These are phyloP conservation scores for Coelinius sp. DNA, from an alignment of 2,888 invertebrate species.

Conservation along the genomic window DNA sequence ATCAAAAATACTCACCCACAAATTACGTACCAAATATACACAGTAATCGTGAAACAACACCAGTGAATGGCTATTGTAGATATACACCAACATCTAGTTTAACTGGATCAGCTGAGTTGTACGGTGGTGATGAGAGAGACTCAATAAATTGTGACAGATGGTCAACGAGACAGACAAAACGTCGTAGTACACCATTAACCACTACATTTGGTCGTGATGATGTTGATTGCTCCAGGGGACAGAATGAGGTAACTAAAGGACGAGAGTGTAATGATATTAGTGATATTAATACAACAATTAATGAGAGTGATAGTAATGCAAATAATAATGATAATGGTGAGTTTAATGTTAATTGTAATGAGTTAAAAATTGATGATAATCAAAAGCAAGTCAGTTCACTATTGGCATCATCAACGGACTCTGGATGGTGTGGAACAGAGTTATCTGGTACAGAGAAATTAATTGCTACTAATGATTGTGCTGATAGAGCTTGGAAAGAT, in stretches of 20 bases:
- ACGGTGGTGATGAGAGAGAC: constrained; percentile 56
- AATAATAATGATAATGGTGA: constrained; percentile 49
- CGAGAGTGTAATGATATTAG: constrained; percentile 68
- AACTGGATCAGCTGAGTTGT: constrained; percentile 50
- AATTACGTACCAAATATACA: constrained; percentile 79
- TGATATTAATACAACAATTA: constrained; percentile 70
- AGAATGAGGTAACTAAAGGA: constrained; percentile 60
- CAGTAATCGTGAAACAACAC: constrained; percentile 43
- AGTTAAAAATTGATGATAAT: constrained; percentile 53
- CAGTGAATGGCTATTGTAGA: constrained; percentile 47
- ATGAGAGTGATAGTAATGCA: constrained; percentile 72
- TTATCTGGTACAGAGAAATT: not conserved
- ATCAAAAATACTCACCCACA: constrained; percentile 83
- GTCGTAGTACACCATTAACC: constrained; percentile 49
- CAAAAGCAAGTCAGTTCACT: constrained; percentile 53
- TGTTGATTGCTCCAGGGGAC: constrained; percentile 51
- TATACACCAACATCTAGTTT: constrained; percentile 46
- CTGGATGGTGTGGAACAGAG: constrained; percentile 14
- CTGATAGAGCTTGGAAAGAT: constrained; percentile 54
- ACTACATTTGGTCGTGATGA: constrained; percentile 57
- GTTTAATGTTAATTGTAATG: constrained; percentile 44
- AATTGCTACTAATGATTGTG: constrained; percentile 42
- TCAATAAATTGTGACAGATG: constrained; percentile 34
- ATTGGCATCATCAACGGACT: not conserved
- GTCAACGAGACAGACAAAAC: constrained; percentile 47